These are phyloP conservation scores for Gari tellinella DNA, from an alignment of 2,888 invertebrate species.

Conservation along the genomic window DNA sequence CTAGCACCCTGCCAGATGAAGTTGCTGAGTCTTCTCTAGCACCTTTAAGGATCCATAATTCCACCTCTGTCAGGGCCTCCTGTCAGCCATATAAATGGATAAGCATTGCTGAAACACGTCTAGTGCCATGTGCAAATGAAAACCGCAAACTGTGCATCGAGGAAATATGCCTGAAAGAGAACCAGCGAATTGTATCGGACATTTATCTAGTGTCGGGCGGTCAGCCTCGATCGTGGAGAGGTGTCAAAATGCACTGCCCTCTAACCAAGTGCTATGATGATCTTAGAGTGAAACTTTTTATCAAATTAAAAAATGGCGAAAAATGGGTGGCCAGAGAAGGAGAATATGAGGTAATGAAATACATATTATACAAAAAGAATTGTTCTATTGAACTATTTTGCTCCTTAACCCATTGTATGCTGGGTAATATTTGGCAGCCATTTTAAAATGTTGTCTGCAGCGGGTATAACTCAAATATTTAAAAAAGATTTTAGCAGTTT, in stretches of 20 bases:
- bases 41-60: constrained; percentile 51
- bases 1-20: constrained; percentile 58
- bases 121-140: constrained; percentile 53
- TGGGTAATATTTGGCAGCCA: too few species aligned
- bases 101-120: constrained; percentile 42
- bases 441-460: too few species aligned
- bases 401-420: too few species aligned
- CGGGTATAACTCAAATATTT: too few species aligned
- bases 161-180: constrained; percentile 49
- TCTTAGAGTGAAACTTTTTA: constrained; percentile 43
- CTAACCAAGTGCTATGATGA: constrained; percentile 55
- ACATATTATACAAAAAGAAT: neutral
- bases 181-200: constrained; percentile 57
- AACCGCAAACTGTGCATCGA: constrained; percentile 41
- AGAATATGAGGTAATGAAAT: constrained; percentile 47
- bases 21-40: constrained; percentile 53
- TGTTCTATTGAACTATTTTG: too few species aligned
- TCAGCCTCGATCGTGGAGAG: constrained; percentile 36
- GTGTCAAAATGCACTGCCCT: constrained; percentile 52
- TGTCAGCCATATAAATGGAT: constrained; percentile 61
- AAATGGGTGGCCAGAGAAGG: constrained; percentile 41
- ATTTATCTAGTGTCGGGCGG: constrained; percentile 49
- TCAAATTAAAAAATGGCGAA: constrained; percentile 55
- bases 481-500: too few species aligned
- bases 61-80: constrained; percentile 37